Conservation (phyloP, 2,888 invertebrate species). For the Deroplatys truncata region DNA sequence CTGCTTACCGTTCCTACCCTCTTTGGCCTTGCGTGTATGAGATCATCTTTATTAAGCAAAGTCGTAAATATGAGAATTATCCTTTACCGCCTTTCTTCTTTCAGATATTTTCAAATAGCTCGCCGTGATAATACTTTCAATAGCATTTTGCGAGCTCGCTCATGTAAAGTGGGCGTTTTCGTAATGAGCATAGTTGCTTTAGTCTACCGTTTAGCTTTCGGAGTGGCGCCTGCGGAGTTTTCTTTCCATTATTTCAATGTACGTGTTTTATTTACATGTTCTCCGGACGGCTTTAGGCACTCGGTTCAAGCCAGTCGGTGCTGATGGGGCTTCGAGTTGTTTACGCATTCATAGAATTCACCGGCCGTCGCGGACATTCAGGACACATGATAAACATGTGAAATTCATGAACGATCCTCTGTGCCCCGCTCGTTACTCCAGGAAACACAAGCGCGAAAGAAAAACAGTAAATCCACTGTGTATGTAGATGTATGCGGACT, state of each 20-base stretch:
- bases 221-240: background rate
- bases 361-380: background rate
- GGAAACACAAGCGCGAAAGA: background rate
- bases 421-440: background rate
- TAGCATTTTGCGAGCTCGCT: too few species aligned
- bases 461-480: background rate
- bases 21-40: too few species aligned
- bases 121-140: too few species aligned
- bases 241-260: background rate
- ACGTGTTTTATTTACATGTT: background rate
- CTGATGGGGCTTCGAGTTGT: background rate
- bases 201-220: background rate
- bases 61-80: too few species aligned
- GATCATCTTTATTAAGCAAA: too few species aligned
- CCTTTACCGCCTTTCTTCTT: too few species aligned
- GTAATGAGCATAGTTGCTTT: too few species aligned
- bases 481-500: background rate
- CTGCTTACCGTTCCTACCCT: too few species aligned
- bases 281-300: too few species aligned
- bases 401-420: background rate
- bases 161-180: too few species aligned
- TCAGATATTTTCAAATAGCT: too few species aligned
- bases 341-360: slow-evolving; percentile 3
- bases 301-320: background rate
- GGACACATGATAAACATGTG: background rate